Base-by-base conservation (phyloP, 2,888 invertebrate genomes). In the Cephus spinipes region DNA sequence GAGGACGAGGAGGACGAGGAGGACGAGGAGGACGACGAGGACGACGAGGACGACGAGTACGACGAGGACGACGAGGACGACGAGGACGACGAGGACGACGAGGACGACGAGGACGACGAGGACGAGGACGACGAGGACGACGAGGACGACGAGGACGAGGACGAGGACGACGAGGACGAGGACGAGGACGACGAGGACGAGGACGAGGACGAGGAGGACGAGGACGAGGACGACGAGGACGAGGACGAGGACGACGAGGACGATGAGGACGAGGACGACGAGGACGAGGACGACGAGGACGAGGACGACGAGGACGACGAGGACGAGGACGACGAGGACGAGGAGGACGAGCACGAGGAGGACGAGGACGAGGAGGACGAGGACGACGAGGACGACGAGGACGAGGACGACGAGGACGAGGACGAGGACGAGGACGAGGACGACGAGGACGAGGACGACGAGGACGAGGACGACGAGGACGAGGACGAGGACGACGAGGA, bases 21-120 rank as follows among this genome's bases (percentile, higher is more conserved):
- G 79, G 9, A 32, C 40, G 69, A 80, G 76, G 69, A 73, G 32
- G 15, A 79, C 68, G 74, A 71, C 68, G 35, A 34, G 73, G 79
- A 68, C 69, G 68, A 12, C 73, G 73, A 55, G 75, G 32, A 73
- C 76, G 71, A 76, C n/a, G n/a, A n/a, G n/a, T n/a, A n/a, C n/a
- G n/a, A n/a, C n/a, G n/a, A n/a, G n/a, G n/a, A n/a, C n/a, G 68
- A 12, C 30, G 68, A 68, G 68, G 68, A 68, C 68, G 68, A 68
- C 68, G 68, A 68, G 68, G 68, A 68, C 68, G 68, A 68, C 12
- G 68, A 68, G 12, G 68, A 68, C 12, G 68, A 68, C 68, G 68
- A 68, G 12, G 68, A 68, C 12, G 68, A 68, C 68, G 68, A 68
- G 68, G 68, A 68, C 68, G 68, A 68, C 12, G 68, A 68, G 12